Conservation (phyloP, 2,888 invertebrate species). For the Agonopterix arenella region DNA sequence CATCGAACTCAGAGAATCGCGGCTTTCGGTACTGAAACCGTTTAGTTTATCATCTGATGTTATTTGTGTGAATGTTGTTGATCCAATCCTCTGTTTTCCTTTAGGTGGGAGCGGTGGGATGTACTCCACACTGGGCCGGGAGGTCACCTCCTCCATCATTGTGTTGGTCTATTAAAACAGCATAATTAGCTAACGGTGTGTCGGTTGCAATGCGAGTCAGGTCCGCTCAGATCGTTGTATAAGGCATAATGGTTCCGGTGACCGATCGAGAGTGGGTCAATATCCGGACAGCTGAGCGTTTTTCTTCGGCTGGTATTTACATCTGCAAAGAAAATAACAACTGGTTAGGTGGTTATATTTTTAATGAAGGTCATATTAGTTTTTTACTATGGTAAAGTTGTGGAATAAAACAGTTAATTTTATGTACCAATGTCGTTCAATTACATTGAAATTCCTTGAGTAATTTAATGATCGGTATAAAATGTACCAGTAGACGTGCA, state of each 20-base stretch:
- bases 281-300: conserved; percentile 35
- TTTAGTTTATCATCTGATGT: conserved; percentile 53
- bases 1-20: conserved; percentile 69
- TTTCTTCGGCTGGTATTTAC: conserved; percentile 32
- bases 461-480: no score
- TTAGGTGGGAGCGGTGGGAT: conserved; percentile 78
- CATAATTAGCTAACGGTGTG: conserved; percentile 66
- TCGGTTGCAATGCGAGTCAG: conserved; percentile 57
- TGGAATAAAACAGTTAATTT: no score
- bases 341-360: background rate
- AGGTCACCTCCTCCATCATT: conserved; percentile 74
- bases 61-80: conserved; percentile 67
- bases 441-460: no score
- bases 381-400: no score
- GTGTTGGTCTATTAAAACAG: conserved; percentile 50
- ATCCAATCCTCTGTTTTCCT: conserved; percentile 57
- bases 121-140: conserved; percentile 61
- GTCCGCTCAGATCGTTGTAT: conserved; percentile 62
- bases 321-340: conserved; percentile 50
- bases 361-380: no score
- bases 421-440: no score
- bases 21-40: conserved; percentile 48
- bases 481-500: no score
- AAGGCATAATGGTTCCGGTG: conserved; percentile 74
- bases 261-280: conserved; percentile 58